A percentile compares a stretch with the other conserved stretches of the same genome.
phyloP scores from a whole-genome alignment of 37 sponge, comb jelly and placozoan genomes.

The Petrosia ficiformis region DNA sequence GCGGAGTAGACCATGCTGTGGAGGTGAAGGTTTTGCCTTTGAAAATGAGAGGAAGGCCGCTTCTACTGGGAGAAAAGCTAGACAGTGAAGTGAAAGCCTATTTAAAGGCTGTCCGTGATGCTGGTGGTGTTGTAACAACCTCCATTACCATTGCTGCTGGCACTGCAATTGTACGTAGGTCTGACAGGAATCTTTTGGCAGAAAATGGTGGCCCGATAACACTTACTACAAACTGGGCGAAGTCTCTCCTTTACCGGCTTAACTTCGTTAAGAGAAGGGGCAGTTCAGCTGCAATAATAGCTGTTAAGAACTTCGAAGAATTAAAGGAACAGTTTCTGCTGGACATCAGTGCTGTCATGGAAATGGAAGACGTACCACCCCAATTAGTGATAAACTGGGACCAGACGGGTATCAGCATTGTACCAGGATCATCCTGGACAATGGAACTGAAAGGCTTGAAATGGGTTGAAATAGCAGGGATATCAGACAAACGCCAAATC shows the following conservation, averaged over 20 bases:
- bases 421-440: constrained; percentile 41
- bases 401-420: too few species aligned
- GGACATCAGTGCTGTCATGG: constrained; percentile 26
- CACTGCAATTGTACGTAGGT: constrained; percentile 30
- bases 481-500: constrained; percentile 26
- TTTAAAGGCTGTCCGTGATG: too few species aligned
- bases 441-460: too few species aligned
- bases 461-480: too few species aligned
- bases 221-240: constrained; percentile 33
- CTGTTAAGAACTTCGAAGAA: constrained; percentile 20
- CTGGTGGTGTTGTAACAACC: too few species aligned
- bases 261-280: constrained; percentile 47
- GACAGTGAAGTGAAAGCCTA: too few species aligned
- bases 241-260: constrained; percentile 44
- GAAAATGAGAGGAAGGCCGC: too few species aligned
- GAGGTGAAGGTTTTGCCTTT: too few species aligned
- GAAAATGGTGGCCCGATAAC: constrained; percentile 46
- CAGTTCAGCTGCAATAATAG: constrained; percentile 34
- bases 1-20: too few species aligned
- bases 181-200: constrained; percentile 26
- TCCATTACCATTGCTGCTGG: constrained; percentile 42
- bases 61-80: too few species aligned
- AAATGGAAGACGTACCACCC: constrained; percentile 49
- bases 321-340: constrained; percentile 29
- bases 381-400: constrained; percentile 41